Conservation (phyloP, 2,888 invertebrate species). For the Leucozona laternaria region DNA sequence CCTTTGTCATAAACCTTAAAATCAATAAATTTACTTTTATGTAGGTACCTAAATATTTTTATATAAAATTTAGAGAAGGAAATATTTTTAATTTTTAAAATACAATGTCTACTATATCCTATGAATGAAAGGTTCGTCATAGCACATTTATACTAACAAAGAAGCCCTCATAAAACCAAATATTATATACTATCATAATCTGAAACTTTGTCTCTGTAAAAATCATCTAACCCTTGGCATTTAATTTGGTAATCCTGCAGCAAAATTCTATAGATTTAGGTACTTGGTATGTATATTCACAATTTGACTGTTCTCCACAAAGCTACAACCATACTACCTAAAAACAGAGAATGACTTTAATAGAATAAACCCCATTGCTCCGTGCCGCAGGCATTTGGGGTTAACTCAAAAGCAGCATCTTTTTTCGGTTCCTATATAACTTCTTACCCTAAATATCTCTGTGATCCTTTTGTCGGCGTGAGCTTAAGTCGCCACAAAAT, state of each 20-base stretch:
- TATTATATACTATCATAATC: constrained; percentile 1
- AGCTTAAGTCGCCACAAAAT: constrained; percentile 72
- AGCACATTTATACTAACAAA: background rate
- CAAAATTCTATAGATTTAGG: constrained; percentile 45
- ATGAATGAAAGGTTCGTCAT: background rate
- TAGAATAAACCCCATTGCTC: constrained; percentile 23
- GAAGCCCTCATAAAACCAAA: constrained; percentile 7
- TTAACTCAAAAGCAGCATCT: constrained; percentile 42
- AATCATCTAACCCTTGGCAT: constrained; percentile 53
- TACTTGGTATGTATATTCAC: constrained; percentile 21
- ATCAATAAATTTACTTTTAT: no score
- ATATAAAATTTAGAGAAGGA: background rate
- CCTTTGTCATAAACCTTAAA: no score
- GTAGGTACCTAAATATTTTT: no score
- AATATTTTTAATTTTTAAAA: background rate
- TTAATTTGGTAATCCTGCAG: constrained; percentile 58
- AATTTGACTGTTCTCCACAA: constrained; percentile 23
- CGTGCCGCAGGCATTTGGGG: constrained; percentile 46
- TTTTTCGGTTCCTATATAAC: constrained; percentile 24
- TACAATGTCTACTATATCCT: background rate
- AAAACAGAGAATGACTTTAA: constrained; percentile 17
- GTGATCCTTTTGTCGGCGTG: constrained; percentile 65
- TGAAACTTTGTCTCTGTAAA: constrained; percentile 17
- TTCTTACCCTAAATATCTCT: constrained; percentile 14
- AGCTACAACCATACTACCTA: constrained; percentile 32